Evolutionary conservation across 2,888 invertebrate species (phyloP), one percentile per base, ranked within the genome.

Genomic region (Azorinus chamasolen): DNA sequence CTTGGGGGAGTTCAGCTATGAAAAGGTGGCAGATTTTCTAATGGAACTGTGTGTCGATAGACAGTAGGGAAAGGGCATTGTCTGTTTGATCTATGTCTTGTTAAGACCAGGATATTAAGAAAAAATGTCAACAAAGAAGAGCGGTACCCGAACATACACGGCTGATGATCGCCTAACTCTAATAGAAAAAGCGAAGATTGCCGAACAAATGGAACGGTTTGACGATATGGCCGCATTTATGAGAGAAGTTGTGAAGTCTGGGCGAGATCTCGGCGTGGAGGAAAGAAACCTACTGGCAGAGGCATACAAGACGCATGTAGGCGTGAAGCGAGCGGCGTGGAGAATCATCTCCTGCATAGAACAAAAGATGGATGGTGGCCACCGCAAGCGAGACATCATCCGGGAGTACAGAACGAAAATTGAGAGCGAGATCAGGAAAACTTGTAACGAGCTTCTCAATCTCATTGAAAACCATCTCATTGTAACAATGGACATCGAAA

Each of bases 321-420:
- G 68, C 18, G 55, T 50, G 5, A 74, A 74, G 41, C 45, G 77
- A 25, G 61, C 68, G 6, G 54, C 77, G 0, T 77, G 81, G 81
- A 48, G 81, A 45, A 46, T 71, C n/a, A 51, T 81, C 22, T 57
- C 55, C 14, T 54, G 48, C 20, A 74, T 79, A 27, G 79, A 79
- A 63, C 59, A 66, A 41, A 53, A 54, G 10, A 68, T 74, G 12
- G 63, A 61, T 2, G 48, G 59, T 25, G 74, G 63, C 48, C 57
- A 58, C 37, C 32, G 68, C 50, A 46, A 41, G 22, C 51, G 53
- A 46, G 74, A 79, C n/a, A 37, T 79, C 5, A 45, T 64, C 18
- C 57, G 62, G 24, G 79, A 74, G 20, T 79, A 79, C 43, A 41
- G 71, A 25, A 27, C 25, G n/a, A 68, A 63, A 50, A 63, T 79